Percentiles rank a stretch among this genome's conserved stretches.
These are phyloP conservation scores for Nephrotoma guestfalica DNA, from an alignment of 2,888 invertebrate species.

Conservation along the genomic window DNA sequence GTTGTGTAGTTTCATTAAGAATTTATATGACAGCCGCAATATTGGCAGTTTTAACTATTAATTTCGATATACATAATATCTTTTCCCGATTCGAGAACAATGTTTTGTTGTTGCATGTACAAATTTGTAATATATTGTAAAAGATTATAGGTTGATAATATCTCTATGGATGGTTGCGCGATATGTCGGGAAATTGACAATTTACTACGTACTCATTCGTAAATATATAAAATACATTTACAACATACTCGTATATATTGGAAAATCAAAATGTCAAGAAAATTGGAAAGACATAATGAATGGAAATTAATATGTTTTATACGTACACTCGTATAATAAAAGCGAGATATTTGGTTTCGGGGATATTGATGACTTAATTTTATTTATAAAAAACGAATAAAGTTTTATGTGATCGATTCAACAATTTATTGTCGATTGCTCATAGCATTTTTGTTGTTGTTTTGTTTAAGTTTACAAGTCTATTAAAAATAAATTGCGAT, in stretches of 20 bases:
- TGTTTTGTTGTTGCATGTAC: background rate
- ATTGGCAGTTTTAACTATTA: background rate
- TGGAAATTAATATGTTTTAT: background rate
- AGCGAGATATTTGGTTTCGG: background rate
- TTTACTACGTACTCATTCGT: background rate
- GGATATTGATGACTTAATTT: background rate
- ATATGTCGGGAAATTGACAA: background rate
- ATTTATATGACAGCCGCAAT: background rate
- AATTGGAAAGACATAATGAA: background rate
- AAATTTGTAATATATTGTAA: background rate
- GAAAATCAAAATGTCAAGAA: background rate
- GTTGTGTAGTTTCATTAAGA: background rate
- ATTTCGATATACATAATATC: background rate
- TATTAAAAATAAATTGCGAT: background rate
- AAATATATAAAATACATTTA: background rate
- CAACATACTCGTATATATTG: background rate
- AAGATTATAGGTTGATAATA: background rate
- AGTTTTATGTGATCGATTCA: background rate
- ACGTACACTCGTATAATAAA: background rate
- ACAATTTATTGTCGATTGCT: background rate
- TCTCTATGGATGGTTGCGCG: background rate
- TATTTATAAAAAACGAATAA: background rate
- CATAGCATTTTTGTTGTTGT: background rate
- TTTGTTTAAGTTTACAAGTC: background rate
- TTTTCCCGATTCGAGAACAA: background rate